Conservation (phyloP, 1,140 invertebrate genomes). For the Papilio polyxenes region DNA sequence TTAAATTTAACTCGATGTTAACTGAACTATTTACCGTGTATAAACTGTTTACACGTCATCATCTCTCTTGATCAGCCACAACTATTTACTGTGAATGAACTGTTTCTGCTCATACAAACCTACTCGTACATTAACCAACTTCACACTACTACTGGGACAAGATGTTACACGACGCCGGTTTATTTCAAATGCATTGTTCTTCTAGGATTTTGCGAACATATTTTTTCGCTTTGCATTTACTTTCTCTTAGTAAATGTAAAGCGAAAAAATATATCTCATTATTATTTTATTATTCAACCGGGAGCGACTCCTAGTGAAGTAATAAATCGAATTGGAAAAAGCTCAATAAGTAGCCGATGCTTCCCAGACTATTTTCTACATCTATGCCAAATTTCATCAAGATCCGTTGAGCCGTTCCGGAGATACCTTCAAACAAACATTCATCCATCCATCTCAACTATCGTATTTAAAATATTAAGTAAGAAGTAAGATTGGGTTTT, state of each 20-base stretch:
- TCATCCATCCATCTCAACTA: no score
- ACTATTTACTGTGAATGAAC: not conserved
- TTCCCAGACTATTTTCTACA: no score
- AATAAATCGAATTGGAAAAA: no score
- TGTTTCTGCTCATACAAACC: not conserved
- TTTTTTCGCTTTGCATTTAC: no score
- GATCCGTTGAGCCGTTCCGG: not conserved
- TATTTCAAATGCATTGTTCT: not conserved
- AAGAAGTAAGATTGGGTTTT: not conserved
- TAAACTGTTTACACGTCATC: not conserved
- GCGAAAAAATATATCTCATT: not conserved
- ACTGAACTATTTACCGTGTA: not conserved
- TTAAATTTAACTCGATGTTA: not conserved
- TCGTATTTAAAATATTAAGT: no score
- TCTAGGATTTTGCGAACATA: not conserved
- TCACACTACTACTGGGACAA: not conserved
- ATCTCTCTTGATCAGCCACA: not conserved
- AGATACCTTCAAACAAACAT: no score
- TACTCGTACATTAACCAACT: not conserved
- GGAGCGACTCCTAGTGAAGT: no score
- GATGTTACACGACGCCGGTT: not conserved
- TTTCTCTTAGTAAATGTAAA: not conserved
- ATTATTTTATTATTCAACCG: no score
- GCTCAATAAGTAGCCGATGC: no score
- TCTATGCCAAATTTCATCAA: not conserved